phyloP scores from a whole-genome alignment of 2,113 vertebrate genomes.

The Notiomystis cincta region DNA sequence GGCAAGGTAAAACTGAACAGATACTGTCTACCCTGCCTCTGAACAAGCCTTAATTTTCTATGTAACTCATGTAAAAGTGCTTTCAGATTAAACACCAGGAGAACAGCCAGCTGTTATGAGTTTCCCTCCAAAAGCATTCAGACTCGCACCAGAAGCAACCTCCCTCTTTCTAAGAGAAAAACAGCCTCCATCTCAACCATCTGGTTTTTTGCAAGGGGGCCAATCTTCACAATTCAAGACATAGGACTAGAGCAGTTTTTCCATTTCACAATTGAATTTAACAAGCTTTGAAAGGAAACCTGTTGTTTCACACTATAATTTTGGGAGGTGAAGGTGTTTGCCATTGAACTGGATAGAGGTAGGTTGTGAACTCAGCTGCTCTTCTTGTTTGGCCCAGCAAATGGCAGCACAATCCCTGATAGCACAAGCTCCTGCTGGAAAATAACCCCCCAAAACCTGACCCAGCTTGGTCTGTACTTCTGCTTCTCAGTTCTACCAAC shows the following conservation, averaged over 20 bases:
- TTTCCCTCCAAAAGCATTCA: not conserved
- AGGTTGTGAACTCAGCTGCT: not conserved
- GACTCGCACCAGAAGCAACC: not conserved
- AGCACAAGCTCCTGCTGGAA: not conserved
- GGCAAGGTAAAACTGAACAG: not conserved
- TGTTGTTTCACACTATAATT: not conserved
- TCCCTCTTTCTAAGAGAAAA: not conserved
- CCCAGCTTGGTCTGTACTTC: fast-evolving
- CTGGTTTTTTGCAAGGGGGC: not conserved
- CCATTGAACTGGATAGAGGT: not conserved
- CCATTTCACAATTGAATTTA: not conserved
- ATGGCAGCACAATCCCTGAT: not conserved
- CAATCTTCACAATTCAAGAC: not conserved
- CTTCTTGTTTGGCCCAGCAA: not conserved
- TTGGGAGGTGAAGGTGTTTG: not conserved
- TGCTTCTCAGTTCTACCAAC: not conserved
- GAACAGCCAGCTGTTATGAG: not conserved
- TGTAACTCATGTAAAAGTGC: not conserved
- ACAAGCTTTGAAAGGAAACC: not conserved
- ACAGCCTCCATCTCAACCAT: not conserved
- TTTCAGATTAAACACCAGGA: not conserved
- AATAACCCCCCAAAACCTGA: too few species aligned
- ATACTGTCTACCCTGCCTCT: not conserved
- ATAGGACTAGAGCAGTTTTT: not conserved
- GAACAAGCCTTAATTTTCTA: not conserved